These are phyloP conservation scores for Rhagonycha lutea DNA, from an alignment of 2,888 invertebrate species.

Conservation along the genomic window DNA sequence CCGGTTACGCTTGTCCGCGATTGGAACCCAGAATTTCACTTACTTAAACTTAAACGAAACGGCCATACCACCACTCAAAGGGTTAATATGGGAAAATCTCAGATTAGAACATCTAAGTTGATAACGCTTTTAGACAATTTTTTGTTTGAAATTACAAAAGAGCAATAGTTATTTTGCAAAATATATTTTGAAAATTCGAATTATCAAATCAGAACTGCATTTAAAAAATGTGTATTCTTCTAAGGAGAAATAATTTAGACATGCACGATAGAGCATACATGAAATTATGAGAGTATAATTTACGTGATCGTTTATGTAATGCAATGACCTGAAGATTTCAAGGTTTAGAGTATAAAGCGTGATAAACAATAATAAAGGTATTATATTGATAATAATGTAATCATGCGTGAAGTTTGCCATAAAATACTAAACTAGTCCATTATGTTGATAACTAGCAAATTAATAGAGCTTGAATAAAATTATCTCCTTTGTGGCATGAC, in stretches of 20 bases:
- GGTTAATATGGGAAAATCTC: too few relatives aligned
- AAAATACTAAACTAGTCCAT: neutral
- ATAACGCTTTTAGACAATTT: too few relatives aligned
- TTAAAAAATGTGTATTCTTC: neutral
- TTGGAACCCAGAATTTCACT: too few relatives aligned
- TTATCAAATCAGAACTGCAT: neutral
- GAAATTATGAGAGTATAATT: neutral
- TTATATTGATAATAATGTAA: neutral
- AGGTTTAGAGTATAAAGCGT: neutral
- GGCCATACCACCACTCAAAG: neutral
- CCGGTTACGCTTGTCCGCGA: too few relatives aligned
- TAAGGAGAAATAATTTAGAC: neutral
- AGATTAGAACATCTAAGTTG: too few relatives aligned
- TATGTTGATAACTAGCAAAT: neutral
- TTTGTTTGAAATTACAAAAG: too few relatives aligned
- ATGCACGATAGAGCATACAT: neutral
- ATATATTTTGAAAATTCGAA: too few relatives aligned
- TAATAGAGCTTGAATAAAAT: neutral
- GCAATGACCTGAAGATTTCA: slow-evolving; percentile 3
- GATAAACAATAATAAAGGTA: slow-evolving; percentile 1
- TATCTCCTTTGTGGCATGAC: neutral
- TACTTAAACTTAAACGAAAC: too few relatives aligned
- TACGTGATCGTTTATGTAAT: slow-evolving; percentile 3
- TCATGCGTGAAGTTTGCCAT: neutral
- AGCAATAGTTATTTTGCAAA: too few relatives aligned